A percentile compares a stretch with the other conserved stretches of the same genome.
phyloP scores from a whole-genome alignment of 2,113 vertebrate genomes.

The Grammomys surdaster region DNA sequence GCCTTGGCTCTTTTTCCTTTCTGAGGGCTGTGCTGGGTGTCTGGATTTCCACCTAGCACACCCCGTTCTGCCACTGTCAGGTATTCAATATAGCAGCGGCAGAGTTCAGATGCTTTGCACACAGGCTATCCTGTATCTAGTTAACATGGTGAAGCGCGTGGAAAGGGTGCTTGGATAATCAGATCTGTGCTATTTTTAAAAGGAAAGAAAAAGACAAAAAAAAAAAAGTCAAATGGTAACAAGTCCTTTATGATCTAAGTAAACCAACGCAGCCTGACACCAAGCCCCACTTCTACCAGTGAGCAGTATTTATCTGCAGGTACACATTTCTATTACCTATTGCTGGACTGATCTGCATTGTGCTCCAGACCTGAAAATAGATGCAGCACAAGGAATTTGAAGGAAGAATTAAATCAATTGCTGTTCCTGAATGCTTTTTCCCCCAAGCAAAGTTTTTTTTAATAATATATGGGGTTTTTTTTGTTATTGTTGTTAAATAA shows the following conservation, averaged over 20 bases:
- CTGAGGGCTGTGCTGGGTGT: constrained; percentile 54
- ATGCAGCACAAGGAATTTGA: neutral
- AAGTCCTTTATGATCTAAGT: constrained; percentile 16
- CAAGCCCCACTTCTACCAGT: neutral
- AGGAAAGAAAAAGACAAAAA: constrained; percentile 46
- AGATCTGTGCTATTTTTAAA: constrained; percentile 42
- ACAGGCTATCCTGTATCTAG: constrained; percentile 66
- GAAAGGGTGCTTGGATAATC: constrained; percentile 51
- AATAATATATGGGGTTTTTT: neutral
- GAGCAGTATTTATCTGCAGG: neutral
- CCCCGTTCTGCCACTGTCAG: neutral
- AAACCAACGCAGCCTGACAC: constrained; percentile 20
- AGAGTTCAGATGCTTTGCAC: constrained; percentile 41
- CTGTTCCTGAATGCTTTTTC: constrained; percentile 18
- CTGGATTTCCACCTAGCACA: neutral
- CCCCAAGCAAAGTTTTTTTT: neutral
- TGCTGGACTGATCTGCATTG: constrained; percentile 10
- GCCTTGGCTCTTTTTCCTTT: constrained; percentile 38
- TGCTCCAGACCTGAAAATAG: constrained; percentile 5
- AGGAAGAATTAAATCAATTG: constrained; percentile 21
- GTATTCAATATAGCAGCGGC: constrained; percentile 28
- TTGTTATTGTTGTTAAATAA: neutral
- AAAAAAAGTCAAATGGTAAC: neutral
- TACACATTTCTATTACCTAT: neutral
- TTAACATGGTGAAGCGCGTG: constrained; percentile 56